Evolutionary conservation across 2,888 invertebrate genomes (phyloP).

Genomic region (Patella ulyssiponensis): DNA sequence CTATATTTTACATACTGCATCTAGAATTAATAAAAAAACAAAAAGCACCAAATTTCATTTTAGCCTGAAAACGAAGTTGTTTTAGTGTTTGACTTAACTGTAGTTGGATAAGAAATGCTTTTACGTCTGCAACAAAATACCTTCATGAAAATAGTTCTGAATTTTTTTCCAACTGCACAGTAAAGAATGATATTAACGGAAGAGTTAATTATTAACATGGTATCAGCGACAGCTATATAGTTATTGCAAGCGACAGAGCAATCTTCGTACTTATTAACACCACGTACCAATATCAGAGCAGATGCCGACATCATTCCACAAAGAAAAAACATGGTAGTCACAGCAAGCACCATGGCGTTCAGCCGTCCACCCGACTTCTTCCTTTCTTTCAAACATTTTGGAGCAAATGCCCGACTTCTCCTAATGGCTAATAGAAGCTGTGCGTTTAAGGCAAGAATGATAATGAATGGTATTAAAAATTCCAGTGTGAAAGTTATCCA

Average conservation of each 20-base stretch:
- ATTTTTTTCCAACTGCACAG: constrained; percentile 39
- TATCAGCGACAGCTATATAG: constrained; percentile 32
- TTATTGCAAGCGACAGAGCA: constrained; percentile 33
- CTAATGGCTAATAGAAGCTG: constrained; percentile 29
- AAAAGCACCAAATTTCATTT: no score
- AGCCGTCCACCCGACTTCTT: constrained; percentile 25
- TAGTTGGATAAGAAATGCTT: no score
- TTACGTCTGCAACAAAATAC: constrained; percentile 23
- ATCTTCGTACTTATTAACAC: constrained; percentile 31
- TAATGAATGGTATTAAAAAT: constrained; percentile 33
- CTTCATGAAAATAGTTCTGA: constrained; percentile 34
- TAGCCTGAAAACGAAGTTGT: no score
- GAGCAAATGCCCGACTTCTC: constrained; percentile 19
- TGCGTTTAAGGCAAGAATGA: constrained; percentile 33
- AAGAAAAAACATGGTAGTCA: constrained; percentile 40
- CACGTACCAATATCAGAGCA: constrained; percentile 32
- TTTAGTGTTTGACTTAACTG: no score
- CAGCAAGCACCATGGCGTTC: constrained; percentile 39
- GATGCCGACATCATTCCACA: constrained; percentile 39
- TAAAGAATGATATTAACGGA: constrained; percentile 36
- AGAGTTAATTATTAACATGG: constrained; percentile 35
- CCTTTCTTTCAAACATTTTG: background rate
- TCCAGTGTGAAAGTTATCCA: constrained; percentile 38
- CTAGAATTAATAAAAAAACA: no score
- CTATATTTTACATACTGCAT: no score